Percentiles rank a stretch among this genome's conserved stretches.
Conservation (phyloP, 2,888 invertebrate species). For the Phrixothrix hirtus region DNA sequence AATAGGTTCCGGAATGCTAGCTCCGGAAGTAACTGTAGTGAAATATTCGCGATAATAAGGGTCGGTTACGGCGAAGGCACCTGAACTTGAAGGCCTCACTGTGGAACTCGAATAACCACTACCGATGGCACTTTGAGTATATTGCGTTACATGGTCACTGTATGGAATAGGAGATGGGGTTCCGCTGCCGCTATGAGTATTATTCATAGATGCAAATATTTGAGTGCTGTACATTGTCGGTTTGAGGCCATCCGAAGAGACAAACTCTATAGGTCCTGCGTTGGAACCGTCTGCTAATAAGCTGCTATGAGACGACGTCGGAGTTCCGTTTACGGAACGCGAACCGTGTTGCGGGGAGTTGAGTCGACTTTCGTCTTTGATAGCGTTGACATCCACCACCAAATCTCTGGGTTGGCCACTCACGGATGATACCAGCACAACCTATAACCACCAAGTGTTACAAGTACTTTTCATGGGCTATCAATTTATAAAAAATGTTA, state of each 20-base stretch:
- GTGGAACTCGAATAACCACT: slow-evolving; percentile 53
- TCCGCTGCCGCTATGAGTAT: slow-evolving; percentile 57
- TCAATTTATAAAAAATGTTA: slow-evolving; percentile 18
- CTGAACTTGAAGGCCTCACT: slow-evolving; percentile 53
- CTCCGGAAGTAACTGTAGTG: slow-evolving; percentile 62
- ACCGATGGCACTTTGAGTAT: slow-evolving; percentile 53
- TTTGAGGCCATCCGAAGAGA: slow-evolving; percentile 58
- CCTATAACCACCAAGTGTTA: slow-evolving; percentile 52
- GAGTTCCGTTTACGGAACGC: slow-evolving; percentile 69
- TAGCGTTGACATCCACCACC: slow-evolving; percentile 60
- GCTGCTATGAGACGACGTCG: slow-evolving; percentile 66
- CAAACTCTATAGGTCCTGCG: slow-evolving; percentile 57
- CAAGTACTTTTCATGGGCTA: no score
- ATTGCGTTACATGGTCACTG: slow-evolving; percentile 53
- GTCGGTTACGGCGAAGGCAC: slow-evolving; percentile 68
- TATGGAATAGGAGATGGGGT: slow-evolving; percentile 69
- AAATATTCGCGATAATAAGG: slow-evolving; percentile 84
- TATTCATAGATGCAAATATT: slow-evolving; percentile 67
- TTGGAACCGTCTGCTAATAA: slow-evolving; percentile 63
- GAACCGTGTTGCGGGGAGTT: slow-evolving; percentile 69
- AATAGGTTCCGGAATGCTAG: slow-evolving; percentile 61
- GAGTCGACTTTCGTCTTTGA: slow-evolving; percentile 65
- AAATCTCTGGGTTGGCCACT: slow-evolving; percentile 52
- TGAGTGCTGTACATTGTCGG: slow-evolving; percentile 70
- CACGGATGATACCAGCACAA: slow-evolving; percentile 57